A percentile compares a stretch with the other conserved stretches of the same genome.
These are phyloP conservation scores for Sebastes hopkinsi DNA, from an alignment of 2,797 vertebrate genomes.

Conservation along the genomic window DNA sequence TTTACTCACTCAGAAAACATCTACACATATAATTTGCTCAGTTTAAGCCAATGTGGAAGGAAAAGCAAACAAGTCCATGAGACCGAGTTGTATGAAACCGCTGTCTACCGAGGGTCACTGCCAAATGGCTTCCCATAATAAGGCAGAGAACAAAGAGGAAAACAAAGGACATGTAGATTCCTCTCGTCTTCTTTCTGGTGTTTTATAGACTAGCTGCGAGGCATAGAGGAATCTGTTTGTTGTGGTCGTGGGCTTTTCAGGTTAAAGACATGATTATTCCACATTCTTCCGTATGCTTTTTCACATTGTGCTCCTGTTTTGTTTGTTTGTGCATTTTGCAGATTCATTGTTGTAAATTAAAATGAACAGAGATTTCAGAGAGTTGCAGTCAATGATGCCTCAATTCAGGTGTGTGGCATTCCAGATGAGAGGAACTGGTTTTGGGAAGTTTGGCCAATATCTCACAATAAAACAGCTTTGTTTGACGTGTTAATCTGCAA, in stretches of 20 bases:
- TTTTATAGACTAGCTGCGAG: conserved; percentile 76
- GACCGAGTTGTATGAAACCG: conserved; percentile 30
- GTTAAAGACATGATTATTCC: conserved; percentile 50
- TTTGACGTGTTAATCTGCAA: not conserved
- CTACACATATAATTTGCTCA: conserved; percentile 27
- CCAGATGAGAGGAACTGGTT: not conserved
- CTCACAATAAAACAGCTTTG: not conserved
- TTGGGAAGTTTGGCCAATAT: not conserved
- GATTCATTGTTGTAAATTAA: not conserved
- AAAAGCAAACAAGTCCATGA: conserved; percentile 29
- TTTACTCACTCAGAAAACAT: conserved; percentile 47
- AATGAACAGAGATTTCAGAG: not conserved
- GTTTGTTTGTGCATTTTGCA: not conserved
- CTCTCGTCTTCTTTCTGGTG: conserved; percentile 55
- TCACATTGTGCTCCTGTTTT: conserved; percentile 16
- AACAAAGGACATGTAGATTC: conserved; percentile 66
- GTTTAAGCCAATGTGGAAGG: conserved; percentile 18
- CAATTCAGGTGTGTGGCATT: not conserved
- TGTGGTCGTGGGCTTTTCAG: conserved; percentile 67
- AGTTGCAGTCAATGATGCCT: not conserved
- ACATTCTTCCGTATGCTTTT: conserved; percentile 18
- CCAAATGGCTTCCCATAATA: conserved; percentile 64
- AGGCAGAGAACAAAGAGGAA: conserved; percentile 68
- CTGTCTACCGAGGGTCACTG: conserved; percentile 25
- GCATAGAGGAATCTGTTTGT: conserved; percentile 74